A percentile compares a stretch with the other conserved stretches of the same genome.
These are phyloP conservation scores for Camptogramma bilineatum DNA, from an alignment of 2,888 invertebrate genomes.

Conservation along the genomic window DNA sequence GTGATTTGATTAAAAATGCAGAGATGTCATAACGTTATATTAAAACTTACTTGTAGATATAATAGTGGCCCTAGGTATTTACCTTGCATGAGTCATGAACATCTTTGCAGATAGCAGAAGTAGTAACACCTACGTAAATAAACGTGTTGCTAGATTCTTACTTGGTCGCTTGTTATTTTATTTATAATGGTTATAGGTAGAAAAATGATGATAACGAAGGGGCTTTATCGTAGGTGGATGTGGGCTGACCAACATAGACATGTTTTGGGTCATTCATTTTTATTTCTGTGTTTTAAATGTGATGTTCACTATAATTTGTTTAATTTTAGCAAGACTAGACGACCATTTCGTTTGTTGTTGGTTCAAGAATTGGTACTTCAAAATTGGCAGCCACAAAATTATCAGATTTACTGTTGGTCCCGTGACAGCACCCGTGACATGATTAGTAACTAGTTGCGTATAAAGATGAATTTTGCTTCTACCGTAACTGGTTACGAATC, in stretches of 20 bases:
- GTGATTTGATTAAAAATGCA: slow-evolving; percentile 25
- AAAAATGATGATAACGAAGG: not conserved
- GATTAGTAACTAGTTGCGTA: too few species aligned
- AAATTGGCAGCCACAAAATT: too few species aligned
- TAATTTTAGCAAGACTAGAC: not conserved
- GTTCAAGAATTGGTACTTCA: not conserved
- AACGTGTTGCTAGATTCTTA: slow-evolving; percentile 5
- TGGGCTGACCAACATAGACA: not conserved
- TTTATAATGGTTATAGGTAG: not conserved
- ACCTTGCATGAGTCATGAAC: slow-evolving; percentile 33
- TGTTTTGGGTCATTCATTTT: not conserved
- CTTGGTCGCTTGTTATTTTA: slow-evolving; percentile 12
- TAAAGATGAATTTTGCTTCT: too few species aligned
- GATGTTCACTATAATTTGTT: not conserved
- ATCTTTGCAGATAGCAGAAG: slow-evolving; percentile 21
- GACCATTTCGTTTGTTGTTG: not conserved
- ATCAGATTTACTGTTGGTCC: too few species aligned
- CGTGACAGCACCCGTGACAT: not conserved
- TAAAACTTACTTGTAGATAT: not conserved
- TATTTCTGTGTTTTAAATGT: not conserved
- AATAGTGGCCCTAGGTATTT: slow-evolving; percentile 20
- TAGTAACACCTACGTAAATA: slow-evolving; percentile 39
- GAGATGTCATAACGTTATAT: slow-evolving; percentile 20
- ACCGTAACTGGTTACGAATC: too few species aligned
- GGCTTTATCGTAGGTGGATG: not conserved